These are phyloP conservation scores for Hippopotamus amphibius DNA, from an alignment of 2,113 vertebrate species.

Conservation along the genomic window DNA sequence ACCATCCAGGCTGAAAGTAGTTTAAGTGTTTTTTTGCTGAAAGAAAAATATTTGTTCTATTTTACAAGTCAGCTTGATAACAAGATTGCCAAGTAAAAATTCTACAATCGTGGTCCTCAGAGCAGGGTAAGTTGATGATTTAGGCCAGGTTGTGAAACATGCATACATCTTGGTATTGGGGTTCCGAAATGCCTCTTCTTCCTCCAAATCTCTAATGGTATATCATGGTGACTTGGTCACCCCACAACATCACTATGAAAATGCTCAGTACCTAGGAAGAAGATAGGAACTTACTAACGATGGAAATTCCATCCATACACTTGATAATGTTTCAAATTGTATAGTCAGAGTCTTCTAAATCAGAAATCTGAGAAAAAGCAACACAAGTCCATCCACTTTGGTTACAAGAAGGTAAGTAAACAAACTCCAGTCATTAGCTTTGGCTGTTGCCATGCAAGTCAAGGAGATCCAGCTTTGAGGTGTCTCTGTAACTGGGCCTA, in stretches of 20 bases:
- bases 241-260: not conserved
- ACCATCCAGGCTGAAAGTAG: not conserved
- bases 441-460: not conserved
- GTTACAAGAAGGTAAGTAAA: not conserved
- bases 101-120: not conserved
- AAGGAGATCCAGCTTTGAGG: not conserved
- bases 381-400: not conserved
- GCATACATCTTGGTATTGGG: not conserved
- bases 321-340: not conserved
- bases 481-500: not conserved
- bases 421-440: not conserved
- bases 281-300: not conserved
- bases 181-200: not conserved
- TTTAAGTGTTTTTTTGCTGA: constrained; percentile 48
- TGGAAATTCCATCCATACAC: not conserved
- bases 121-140: not conserved
- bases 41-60: not conserved
- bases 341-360: not conserved
- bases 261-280: not conserved
- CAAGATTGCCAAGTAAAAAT: not conserved
- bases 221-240: not conserved
- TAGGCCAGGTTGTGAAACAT: not conserved
- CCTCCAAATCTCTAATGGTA: not conserved
- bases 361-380: not conserved
- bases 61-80: constrained; percentile 22